Evolutionary conservation across 2,113 vertebrate genomes (phyloP).

Genomic region (Ammodytes marinus): DNA sequence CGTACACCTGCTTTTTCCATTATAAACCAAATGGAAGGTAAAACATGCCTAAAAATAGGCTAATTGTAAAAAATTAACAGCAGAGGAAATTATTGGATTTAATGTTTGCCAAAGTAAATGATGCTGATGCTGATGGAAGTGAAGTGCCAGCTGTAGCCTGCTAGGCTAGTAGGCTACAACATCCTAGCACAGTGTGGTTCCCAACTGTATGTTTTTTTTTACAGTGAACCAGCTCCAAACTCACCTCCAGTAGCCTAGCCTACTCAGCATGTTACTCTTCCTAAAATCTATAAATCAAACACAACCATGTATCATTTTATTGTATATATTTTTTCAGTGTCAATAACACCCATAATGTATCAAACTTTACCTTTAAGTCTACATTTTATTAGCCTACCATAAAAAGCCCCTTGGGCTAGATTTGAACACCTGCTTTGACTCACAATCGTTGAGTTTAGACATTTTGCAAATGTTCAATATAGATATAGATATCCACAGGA

Average conservation of each 20-base stretch:
- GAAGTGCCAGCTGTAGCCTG: neutral
- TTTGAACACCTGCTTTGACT: no score
- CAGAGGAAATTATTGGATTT: no score
- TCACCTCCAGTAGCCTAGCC: neutral
- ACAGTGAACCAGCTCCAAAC: neutral
- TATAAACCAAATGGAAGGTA: no score
- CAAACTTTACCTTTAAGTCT: neutral
- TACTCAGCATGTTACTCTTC: neutral
- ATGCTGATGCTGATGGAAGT: neutral
- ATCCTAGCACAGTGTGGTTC: no score
- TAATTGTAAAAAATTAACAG: no score
- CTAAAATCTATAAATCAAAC: neutral
- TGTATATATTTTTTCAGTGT: neutral
- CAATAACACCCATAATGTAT: neutral
- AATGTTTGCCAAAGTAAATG: no score
- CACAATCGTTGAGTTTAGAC: no score
- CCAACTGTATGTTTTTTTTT: no score
- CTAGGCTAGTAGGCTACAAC: neutral
- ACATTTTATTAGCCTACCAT: neutral
- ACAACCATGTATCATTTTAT: neutral
- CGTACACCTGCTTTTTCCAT: no score
- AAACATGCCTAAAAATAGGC: no score
- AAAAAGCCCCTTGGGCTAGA: no score
- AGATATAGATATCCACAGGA: neutral
- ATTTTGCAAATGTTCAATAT: neutral